Base-by-base conservation (phyloP, 2,113 vertebrate species). In the Maccullochella peelii region DNA sequence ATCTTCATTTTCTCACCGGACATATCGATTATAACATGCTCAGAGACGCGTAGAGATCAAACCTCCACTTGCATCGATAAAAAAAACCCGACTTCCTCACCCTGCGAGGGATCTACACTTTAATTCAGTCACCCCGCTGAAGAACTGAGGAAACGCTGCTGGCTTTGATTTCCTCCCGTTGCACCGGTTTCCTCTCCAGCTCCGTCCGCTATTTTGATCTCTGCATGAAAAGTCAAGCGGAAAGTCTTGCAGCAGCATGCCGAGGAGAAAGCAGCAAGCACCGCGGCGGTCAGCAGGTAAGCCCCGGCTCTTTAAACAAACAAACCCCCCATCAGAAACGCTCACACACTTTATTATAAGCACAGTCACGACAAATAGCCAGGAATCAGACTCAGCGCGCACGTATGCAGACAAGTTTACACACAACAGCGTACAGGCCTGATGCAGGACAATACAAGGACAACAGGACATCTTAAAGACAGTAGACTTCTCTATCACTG, bases 181-280 rank as follows among this genome's bases (percentile, higher is more conserved):
- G 30, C 73, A 69, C 67, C 84, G 86, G 78, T 90, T 90, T 92
- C 89, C 89, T 89, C 75, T 75, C 74, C 88, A 79, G 76, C 66
- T 86, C 33, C 65, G 89, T 83, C 84, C 68, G 91, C 79, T 82
- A 73, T 92, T 91, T 89, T 93, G 90, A 91, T 95, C 95, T 94
- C 96, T 97, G 96, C 95, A 97, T 97, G 97, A 97, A 95, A 96
- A 96, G 95, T 95, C 96, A 90, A 95, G 95, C 94, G 96, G 96
- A 94, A 95, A 96, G 95, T 96, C 95, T 91, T 90, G 94, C 95
- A 96, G 95, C 95, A 96, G 96, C 94, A 98, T 98, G 97, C 97
- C 97, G 96, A 97, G 97, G 96, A 97, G 96, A 95, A 98, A 98
- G 96, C 97, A 98, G 96, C 96, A 98, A 97, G 97, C 97, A 85